Conservation (phyloP, 1,140 invertebrate genomes). For the Telenomus remus region DNA sequence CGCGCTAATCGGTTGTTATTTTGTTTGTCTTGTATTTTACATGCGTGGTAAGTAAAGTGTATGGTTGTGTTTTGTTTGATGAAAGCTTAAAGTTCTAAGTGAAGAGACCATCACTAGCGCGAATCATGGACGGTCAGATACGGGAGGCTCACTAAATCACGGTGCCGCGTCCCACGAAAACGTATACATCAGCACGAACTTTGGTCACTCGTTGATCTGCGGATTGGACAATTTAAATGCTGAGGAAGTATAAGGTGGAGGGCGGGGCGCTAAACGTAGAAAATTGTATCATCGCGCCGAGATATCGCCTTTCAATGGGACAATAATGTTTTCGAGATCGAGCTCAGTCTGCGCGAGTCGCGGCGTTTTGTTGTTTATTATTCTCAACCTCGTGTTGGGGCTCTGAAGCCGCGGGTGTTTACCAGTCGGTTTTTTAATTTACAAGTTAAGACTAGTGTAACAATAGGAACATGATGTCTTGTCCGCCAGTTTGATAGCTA, state of each 20-base stretch:
- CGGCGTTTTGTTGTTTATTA: constrained; percentile 11
- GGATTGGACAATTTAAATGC: too few relatives aligned
- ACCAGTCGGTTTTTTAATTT: constrained; percentile 60
- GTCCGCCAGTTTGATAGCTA: constrained; percentile 61
- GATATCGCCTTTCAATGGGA: constrained; percentile 40
- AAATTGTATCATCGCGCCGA: constrained; percentile 14
- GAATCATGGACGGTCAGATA: constrained; percentile 70
- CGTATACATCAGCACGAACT: constrained; percentile 16
- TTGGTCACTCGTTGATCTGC: background rate
- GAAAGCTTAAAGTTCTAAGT: constrained; percentile 59
- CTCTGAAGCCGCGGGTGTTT: background rate
- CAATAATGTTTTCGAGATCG: constrained; percentile 35
- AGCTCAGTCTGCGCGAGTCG: constrained; percentile 71
- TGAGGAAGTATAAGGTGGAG: too few relatives aligned
- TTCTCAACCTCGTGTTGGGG: constrained; percentile 15
- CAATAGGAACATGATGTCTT: constrained; percentile 74
- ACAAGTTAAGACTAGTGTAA: constrained; percentile 74
- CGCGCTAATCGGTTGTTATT: constrained; percentile 51
- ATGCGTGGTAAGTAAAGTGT: constrained; percentile 57
- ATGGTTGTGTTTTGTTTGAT: too few relatives aligned
- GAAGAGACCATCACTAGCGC: constrained; percentile 68
- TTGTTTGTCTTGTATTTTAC: constrained; percentile 43
- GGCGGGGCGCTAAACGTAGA: constrained; percentile 22
- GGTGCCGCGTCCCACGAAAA: constrained; percentile 59
- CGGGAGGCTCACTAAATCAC: constrained; percentile 59